Percentiles rank a stretch among this genome's conserved stretches.
These are phyloP conservation scores for Fukomys damarensis DNA, from an alignment of 2,113 vertebrate genomes.

Conservation along the genomic window DNA sequence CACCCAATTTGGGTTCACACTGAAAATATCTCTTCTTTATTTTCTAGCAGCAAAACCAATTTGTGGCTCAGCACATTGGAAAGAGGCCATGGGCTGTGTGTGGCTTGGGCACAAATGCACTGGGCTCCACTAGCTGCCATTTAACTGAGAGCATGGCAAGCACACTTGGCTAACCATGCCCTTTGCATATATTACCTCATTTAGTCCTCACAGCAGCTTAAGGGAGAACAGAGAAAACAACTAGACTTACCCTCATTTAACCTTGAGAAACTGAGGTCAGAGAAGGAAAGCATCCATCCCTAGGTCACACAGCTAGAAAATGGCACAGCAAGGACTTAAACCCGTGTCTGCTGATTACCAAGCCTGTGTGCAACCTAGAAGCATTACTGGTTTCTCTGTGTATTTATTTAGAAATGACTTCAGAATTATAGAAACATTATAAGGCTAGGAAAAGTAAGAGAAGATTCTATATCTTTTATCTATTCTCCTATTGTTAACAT, in stretches of 20 bases:
- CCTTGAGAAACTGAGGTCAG: neutral
- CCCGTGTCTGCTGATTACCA: neutral
- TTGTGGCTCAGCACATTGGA: neutral
- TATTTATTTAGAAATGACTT: conserved; percentile 7
- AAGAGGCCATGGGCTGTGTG: neutral
- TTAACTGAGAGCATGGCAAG: neutral
- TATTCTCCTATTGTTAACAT: neutral
- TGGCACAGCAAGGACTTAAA: neutral
- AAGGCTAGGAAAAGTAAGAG: neutral
- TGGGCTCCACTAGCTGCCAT: neutral
- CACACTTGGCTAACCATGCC: neutral
- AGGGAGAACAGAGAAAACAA: neutral
- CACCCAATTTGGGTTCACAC: neutral
- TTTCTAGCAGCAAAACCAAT: neutral
- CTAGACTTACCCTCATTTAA: neutral
- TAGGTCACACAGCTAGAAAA: neutral
- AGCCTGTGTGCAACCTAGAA: neutral
- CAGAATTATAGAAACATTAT: neutral
- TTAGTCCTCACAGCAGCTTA: neutral
- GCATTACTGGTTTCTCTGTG: neutral
- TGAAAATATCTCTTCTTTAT: neutral
- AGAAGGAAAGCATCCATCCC: neutral
- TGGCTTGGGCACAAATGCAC: neutral
- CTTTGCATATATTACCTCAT: neutral
- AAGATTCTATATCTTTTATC: neutral